These are phyloP conservation scores for Cyclina sinensis DNA, from an alignment of 1,140 invertebrate genomes.

Conservation along the genomic window DNA sequence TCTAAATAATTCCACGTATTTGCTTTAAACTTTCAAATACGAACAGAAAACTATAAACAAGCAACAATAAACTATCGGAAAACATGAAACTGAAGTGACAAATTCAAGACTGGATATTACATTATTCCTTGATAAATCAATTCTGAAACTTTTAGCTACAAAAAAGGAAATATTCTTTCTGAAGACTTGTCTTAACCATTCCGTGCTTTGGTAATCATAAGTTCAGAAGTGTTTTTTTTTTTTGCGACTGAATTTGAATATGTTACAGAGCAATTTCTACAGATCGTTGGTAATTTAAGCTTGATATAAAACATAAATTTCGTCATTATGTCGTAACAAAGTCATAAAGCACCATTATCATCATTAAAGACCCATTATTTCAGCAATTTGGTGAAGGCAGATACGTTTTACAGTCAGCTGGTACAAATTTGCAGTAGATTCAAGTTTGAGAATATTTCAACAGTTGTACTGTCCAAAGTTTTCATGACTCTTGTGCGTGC, in stretches of 20 bases:
- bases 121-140: too few relatives aligned
- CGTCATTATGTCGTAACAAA: conserved; percentile 24
- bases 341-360: conserved; percentile 23
- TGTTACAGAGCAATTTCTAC: conserved; percentile 11
- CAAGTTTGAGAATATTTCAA: neutral
- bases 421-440: neutral
- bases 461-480: too few relatives aligned
- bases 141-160: too few relatives aligned
- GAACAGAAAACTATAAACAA: too few relatives aligned
- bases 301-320: conserved; percentile 51
- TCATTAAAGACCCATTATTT: conserved; percentile 28
- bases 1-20: too few relatives aligned
- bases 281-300: conserved; percentile 7
- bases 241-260: conserved; percentile 47
- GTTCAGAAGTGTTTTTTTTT: neutral
- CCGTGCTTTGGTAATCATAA: neutral
- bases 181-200: neutral
- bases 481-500: too few relatives aligned
- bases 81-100: too few relatives aligned
- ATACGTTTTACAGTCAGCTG: conserved; percentile 35
- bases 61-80: too few relatives aligned
- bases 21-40: too few relatives aligned
- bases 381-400: conserved; percentile 15
- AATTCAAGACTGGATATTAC: too few relatives aligned
- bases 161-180: too few relatives aligned